Conservation (phyloP, 2,113 vertebrate species). For the Micromys minutus region DNA sequence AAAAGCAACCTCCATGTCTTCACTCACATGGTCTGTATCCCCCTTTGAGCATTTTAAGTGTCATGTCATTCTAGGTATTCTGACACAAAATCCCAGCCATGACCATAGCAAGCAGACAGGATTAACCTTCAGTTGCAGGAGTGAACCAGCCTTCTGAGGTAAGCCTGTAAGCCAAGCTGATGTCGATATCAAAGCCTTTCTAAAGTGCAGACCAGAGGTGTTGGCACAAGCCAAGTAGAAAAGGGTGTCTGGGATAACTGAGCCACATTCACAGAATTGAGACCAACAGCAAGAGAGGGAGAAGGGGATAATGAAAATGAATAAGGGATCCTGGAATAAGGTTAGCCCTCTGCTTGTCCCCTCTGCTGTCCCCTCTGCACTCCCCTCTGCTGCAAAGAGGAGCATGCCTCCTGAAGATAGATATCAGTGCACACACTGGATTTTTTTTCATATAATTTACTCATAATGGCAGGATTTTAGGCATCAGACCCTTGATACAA, state of each 20-base stretch:
- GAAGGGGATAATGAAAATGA: background rate
- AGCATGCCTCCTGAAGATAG: too few relatives aligned
- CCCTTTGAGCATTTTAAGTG: too few relatives aligned
- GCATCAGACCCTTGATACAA: background rate
- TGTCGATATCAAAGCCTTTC: background rate
- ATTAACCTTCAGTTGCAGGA: background rate
- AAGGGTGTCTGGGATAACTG: background rate
- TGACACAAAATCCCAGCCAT: background rate
- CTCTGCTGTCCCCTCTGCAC: too few relatives aligned
- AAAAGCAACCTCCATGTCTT: too few relatives aligned
- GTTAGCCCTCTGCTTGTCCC: background rate
- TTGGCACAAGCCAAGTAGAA: background rate
- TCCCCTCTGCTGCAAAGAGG: background rate
- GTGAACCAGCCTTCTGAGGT: background rate
- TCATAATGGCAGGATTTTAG: background rate
- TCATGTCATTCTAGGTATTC: background rate
- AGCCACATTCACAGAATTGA: background rate
- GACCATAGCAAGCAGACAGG: background rate
- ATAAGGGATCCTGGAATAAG: background rate
- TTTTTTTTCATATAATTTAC: background rate
- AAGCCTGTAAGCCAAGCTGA: background rate
- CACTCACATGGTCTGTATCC: too few relatives aligned
- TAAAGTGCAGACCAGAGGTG: background rate
- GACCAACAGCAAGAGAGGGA: background rate
- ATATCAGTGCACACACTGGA: background rate